Percentiles rank a stretch among this genome's conserved stretches.
phyloP scores from a whole-genome alignment of 2,888 invertebrate genomes.

The Oxystoma pomonae region DNA sequence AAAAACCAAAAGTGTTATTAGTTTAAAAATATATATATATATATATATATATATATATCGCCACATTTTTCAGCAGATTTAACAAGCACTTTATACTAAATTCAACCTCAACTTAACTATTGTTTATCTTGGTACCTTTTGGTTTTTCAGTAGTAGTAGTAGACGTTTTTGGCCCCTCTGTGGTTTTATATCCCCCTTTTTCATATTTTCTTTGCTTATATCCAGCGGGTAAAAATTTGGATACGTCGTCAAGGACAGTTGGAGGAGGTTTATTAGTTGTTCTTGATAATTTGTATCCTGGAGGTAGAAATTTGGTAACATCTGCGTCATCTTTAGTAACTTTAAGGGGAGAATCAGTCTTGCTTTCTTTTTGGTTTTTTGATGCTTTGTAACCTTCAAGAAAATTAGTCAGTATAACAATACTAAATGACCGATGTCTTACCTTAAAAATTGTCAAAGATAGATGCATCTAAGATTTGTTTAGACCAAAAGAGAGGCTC shows the following conservation, averaged over 20 bases:
- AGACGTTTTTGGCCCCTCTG: slow-evolving; percentile 25
- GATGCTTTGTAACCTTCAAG: slow-evolving; percentile 40
- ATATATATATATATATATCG: no score
- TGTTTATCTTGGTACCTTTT: slow-evolving; percentile 53
- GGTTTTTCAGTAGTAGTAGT: slow-evolving; percentile 51
- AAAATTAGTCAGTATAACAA: no score
- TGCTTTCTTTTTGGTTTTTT: slow-evolving; percentile 24
- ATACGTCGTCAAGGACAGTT: slow-evolving; percentile 7
- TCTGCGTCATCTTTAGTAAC: slow-evolving; percentile 1
- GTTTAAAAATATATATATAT: no score
- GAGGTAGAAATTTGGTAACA: slow-evolving; percentile 39
- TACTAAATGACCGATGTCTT: no score
- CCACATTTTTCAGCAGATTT: no score
- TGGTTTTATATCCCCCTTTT: slow-evolving; percentile 26
- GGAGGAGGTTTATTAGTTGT: not conserved
- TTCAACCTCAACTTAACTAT: no score
- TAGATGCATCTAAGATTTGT: no score
- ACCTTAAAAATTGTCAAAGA: no score
- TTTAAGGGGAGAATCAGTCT: slow-evolving; percentile 33
- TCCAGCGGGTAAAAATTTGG: slow-evolving; percentile 59
- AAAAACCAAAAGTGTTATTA: no score
- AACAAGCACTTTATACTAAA: no score
- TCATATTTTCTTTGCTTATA: slow-evolving; percentile 39
- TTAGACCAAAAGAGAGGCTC: no score
- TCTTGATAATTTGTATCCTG: slow-evolving; percentile 50